phyloP scores from a whole-genome alignment of 1,140 invertebrate genomes.

The Nylanderia fulva region DNA sequence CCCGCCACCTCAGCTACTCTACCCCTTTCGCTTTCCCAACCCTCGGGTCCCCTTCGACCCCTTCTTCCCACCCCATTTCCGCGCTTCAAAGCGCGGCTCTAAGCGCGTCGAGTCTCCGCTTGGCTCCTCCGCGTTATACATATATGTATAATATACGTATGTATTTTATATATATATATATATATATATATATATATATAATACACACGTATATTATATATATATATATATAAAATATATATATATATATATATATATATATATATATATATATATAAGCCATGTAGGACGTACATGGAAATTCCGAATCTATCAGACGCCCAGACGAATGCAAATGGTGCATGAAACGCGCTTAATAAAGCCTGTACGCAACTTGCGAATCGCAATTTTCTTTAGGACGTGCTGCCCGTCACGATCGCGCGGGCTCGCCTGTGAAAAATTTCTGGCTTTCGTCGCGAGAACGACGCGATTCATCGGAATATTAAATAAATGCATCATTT shows the following conservation, averaged over 20 bases:
- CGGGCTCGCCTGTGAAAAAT: slow-evolving; percentile 34
- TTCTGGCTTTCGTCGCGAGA: slow-evolving; percentile 38
- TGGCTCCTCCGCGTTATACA: slow-evolving; percentile 63
- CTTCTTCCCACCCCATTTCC: not conserved
- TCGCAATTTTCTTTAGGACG: slow-evolving; percentile 75
- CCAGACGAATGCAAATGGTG: slow-evolving; percentile 76
- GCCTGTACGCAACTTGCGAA: slow-evolving; percentile 71
- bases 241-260: slow-evolving; percentile 29
- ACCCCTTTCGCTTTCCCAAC: slow-evolving; percentile 51
- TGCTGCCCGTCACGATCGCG: slow-evolving; percentile 62
- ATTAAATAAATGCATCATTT: slow-evolving; percentile 62
- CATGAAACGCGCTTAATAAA: slow-evolving; percentile 77
- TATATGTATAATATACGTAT: not conserved
- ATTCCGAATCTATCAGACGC: slow-evolving; percentile 76
- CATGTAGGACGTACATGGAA: slow-evolving; percentile 71
- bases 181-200: not conserved
- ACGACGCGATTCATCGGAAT: slow-evolving; percentile 58
- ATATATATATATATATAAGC: slow-evolving; percentile 62
- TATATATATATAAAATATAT: not conserved
- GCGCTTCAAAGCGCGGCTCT: slow-evolving; percentile 31
- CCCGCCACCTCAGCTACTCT: slow-evolving; percentile 42
- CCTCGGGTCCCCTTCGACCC: slow-evolving; percentile 5
- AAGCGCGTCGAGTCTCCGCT: slow-evolving; percentile 65
- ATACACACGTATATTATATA: too few species aligned
- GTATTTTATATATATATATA: not conserved